These are phyloP conservation scores for Zosterops japonicus DNA, from an alignment of 2,113 vertebrate species.

Conservation along the genomic window DNA sequence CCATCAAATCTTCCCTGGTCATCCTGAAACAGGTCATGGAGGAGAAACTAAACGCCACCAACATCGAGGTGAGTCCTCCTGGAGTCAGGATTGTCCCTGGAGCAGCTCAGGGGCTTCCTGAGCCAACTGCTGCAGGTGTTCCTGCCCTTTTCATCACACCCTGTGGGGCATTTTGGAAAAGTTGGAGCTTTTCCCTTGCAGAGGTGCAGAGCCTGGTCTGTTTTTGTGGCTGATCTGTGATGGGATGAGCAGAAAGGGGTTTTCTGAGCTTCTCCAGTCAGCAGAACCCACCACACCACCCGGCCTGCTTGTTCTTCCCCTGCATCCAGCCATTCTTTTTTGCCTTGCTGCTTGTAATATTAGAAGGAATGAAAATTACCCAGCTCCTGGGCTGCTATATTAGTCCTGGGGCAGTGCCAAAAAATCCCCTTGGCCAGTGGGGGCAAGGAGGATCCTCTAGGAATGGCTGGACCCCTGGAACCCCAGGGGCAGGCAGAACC, in stretches of 20 bases:
- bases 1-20: conserved; percentile 96
- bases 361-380: conserved; percentile 32
- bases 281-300: not conserved
- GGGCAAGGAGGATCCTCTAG: not conserved
- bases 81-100: not conserved
- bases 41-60: conserved; percentile 98
- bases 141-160: fast-evolving
- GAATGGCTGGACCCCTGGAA: not conserved
- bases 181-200: not conserved
- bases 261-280: not conserved
- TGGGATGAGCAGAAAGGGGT: not conserved
- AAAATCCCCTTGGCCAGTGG: not conserved
- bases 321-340: not conserved
- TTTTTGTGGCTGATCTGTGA: fast-evolving
- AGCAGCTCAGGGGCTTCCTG: not conserved
- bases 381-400: conserved; percentile 43
- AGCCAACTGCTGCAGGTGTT: not conserved
- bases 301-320: not conserved
- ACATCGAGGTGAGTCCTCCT: conserved; percentile 84
- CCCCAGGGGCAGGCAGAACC: not conserved
- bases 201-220: not conserved
- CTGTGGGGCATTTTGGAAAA: not conserved
- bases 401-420: not conserved
- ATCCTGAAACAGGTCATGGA: conserved; percentile 99
- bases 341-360: conserved; percentile 17